Conservation (phyloP, 2,888 invertebrate genomes). For the Drosophila mayaguana region DNA sequence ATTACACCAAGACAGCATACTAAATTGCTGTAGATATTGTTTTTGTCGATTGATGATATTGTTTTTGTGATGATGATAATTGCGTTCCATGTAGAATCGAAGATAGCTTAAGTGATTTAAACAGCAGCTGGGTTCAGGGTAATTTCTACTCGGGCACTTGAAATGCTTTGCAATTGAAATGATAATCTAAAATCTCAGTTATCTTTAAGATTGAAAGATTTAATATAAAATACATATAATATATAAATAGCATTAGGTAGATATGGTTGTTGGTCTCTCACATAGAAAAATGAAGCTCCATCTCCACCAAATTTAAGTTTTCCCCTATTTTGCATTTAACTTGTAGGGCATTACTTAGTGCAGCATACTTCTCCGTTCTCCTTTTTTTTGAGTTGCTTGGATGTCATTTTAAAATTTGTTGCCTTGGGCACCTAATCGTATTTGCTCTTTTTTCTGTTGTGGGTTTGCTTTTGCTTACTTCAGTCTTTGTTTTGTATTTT, state of each 20-base stretch:
- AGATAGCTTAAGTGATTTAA: too few species aligned
- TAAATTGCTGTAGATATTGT: too few species aligned
- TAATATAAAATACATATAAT: too few species aligned
- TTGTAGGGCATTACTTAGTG: background rate
- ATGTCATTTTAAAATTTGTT: constrained; percentile 55
- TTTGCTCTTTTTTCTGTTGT: constrained; percentile 25
- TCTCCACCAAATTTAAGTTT: too few species aligned
- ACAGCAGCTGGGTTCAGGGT: background rate
- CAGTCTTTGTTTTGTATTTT: constrained; percentile 17
- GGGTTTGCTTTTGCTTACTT: constrained; percentile 15
- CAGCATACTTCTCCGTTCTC: background rate
- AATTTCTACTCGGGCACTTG: background rate
- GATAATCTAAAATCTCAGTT: background rate
- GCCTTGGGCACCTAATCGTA: constrained; percentile 36
- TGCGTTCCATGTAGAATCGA: too few species aligned
- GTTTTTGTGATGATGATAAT: too few species aligned
- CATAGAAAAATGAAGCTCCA: too few species aligned
- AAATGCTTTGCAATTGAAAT: too few species aligned
- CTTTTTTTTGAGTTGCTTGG: constrained; percentile 9
- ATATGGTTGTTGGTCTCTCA: too few species aligned
- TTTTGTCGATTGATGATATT: too few species aligned
- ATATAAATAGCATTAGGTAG: background rate
- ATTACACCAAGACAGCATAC: too few species aligned
- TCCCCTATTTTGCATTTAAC: background rate
- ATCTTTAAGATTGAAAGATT: background rate